Evolutionary conservation across 2,113 vertebrate species (phyloP).

Genomic region (Catagonus wagneri): DNA sequence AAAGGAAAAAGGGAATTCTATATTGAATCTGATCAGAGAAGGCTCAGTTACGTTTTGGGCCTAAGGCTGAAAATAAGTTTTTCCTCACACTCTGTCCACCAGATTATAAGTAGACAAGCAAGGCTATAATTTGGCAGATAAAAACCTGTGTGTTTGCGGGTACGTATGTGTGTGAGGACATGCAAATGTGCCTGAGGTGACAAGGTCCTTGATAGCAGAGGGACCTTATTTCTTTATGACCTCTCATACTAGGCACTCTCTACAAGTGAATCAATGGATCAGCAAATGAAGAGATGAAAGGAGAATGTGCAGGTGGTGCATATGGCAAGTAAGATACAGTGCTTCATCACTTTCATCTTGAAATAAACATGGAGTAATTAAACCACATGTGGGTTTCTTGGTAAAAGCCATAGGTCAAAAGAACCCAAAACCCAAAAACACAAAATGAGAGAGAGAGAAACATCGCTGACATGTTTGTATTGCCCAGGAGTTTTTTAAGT

Average conservation of each 20-base stretch:
- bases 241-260: background rate
- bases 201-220: background rate
- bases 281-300: background rate
- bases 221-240: background rate
- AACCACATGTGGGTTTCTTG: constrained; percentile 13
- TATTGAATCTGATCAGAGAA: background rate
- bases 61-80: background rate
- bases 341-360: background rate
- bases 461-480: background rate
- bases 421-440: too few relatives aligned
- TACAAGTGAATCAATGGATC: background rate
- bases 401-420: background rate
- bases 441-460: background rate
- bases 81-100: background rate
- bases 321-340: background rate
- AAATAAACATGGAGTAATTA: constrained; percentile 13
- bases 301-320: background rate
- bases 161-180: background rate
- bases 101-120: background rate
- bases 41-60: background rate
- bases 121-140: background rate
- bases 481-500: background rate
- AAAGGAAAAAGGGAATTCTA: constrained; percentile 1
- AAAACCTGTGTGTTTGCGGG: background rate
- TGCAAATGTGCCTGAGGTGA: background rate